A percentile compares a stretch with the other conserved stretches of the same genome.
Conservation (phyloP, 2,888 invertebrate genomes). For the Rhodophaea formosa region DNA sequence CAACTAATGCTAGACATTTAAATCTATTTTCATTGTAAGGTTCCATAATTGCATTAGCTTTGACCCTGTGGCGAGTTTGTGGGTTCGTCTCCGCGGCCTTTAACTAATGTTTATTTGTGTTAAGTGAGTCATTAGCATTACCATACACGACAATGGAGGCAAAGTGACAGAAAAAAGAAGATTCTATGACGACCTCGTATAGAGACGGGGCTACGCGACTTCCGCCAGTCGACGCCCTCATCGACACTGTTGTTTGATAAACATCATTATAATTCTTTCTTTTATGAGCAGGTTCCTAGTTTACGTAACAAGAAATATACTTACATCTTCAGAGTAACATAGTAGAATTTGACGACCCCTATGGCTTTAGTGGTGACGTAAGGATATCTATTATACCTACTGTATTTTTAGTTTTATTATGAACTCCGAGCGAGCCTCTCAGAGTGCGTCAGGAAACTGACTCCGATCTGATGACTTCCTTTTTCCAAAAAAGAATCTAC, state of each 20-base stretch:
- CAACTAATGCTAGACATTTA: neutral
- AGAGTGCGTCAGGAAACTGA: no score
- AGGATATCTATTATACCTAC: no score
- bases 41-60: neutral
- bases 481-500: no score
- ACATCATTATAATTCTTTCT: neutral
- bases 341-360: no score
- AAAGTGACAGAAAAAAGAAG: neutral
- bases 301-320: neutral
- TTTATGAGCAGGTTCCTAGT: neutral
- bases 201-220: neutral
- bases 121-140: conserved; percentile 11
- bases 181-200: conserved; percentile 1
- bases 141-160: neutral
- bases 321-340: no score
- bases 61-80: neutral
- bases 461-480: no score
- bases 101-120: neutral
- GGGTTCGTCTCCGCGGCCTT: neutral
- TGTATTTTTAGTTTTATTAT: no score
- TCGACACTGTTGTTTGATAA: neutral
- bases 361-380: no score
- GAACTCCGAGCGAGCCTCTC: no score
- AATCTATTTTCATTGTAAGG: neutral
- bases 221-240: conserved; percentile 5